Evolutionary conservation across 2,797 vertebrate species (phyloP), one percentile per base, ranked within the genome.

Genomic region (Danio choprae): DNA sequence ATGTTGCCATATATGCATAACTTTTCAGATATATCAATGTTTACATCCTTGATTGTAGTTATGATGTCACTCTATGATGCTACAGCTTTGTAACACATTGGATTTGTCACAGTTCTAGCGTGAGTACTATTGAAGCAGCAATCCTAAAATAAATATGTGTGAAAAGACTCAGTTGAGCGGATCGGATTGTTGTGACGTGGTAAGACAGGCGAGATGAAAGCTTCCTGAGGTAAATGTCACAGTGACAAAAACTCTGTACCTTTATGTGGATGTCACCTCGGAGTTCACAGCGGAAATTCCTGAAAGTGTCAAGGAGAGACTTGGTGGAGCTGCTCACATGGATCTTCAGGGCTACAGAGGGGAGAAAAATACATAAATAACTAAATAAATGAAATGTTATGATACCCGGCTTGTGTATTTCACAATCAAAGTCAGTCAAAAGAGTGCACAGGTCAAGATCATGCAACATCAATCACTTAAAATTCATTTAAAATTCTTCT

Each of bases 301-400:
- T 36, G 50, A 88, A 88, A 38, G 74, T 87, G 69, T 87, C 88
- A 58, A 90, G 83, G 6, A 90, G 85, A 63, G 59, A 82, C 67
- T 89, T 89, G 9, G 87, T 87, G 9, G 84, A 82, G 63, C 83
- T 80, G 85, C 87, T 88, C 20, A 89, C 74, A 46, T 89, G 89
- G 78, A 89, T 89, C 74, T 77, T 89, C 73, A 89, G 71, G 11
- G 87, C 86, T 88, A 43, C 38, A 74, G 38, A 69, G 67, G 29
- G 69, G 12, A 51, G 71, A n/a, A 69, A 48, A 65, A 55, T n/a
- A n/a, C n/a, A n/a, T n/a, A n/a, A n/a, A n/a, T n/a, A n/a, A n/a
- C n/a, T n/a, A n/a, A 7, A 74, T n/a, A 44, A n/a, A 12, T 44
- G 16, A 43, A 44, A 29, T 0, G 6, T 44, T 46, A 40, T 3